phyloP scores from a whole-genome alignment of 1,140 invertebrate genomes.

The Ostrea denselamellosa region DNA sequence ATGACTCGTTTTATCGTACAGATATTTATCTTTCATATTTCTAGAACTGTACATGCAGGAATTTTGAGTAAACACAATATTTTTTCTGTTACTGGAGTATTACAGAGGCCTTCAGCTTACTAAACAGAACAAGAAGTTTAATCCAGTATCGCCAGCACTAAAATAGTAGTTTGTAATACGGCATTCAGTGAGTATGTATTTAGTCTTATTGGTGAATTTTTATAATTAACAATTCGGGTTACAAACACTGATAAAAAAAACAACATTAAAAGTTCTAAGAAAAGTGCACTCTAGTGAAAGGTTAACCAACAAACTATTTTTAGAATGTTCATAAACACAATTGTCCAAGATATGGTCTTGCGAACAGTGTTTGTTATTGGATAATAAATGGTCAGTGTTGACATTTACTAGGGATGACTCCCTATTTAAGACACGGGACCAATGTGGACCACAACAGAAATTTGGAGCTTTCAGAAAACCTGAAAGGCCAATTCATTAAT shows the following conservation, averaged over 20 bases:
- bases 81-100: too few relatives aligned
- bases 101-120: too few relatives aligned
- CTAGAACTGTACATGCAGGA: too few relatives aligned
- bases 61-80: too few relatives aligned
- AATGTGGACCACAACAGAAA: not conserved
- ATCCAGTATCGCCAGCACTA: too few relatives aligned
- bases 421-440: not conserved
- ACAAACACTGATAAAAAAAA: not conserved
- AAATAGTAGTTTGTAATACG: too few relatives aligned
- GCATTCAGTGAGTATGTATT: too few relatives aligned
- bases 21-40: too few relatives aligned
- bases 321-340: constrained; percentile 9
- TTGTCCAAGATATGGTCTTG: not conserved
- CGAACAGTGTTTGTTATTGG: constrained; percentile 14
- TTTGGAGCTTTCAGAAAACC: constrained; percentile 23
- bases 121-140: too few relatives aligned
- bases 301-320: not conserved
- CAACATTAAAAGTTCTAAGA: not conserved
- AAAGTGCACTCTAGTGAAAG: not conserved
- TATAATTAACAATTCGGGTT: not conserved
- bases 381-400: constrained; percentile 1
- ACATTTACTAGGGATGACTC: constrained; percentile 1
- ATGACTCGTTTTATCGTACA: too few relatives aligned
- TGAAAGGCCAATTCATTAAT: not conserved
- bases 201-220: too few relatives aligned